phyloP scores from a whole-genome alignment of 2,888 invertebrate species.

The Drosophila borealis region DNA sequence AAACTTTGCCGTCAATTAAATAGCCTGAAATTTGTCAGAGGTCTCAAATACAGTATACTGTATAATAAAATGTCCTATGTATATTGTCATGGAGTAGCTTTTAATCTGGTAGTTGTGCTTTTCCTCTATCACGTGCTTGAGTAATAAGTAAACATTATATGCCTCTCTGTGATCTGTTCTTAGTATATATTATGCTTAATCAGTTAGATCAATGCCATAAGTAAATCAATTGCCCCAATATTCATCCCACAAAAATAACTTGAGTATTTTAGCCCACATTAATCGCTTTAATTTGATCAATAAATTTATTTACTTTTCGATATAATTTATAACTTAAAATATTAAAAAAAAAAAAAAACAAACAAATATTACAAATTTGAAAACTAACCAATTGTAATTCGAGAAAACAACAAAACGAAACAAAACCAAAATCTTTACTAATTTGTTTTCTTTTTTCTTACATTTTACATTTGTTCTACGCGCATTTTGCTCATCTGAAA shows the following conservation, averaged over 20 bases:
- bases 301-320: conserved; percentile 10
- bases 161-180: conserved; percentile 7
- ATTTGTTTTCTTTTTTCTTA: conserved; percentile 71
- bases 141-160: not conserved
- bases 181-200: not conserved
- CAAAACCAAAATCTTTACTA: conserved; percentile 61
- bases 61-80: not conserved
- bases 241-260: not conserved
- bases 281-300: conserved; percentile 30
- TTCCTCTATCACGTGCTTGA: not conserved
- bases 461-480: conserved; percentile 73
- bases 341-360: conserved; percentile 13
- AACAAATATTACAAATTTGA: not conserved
- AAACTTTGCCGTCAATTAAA: too few relatives aligned
- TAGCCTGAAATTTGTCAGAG: too few relatives aligned
- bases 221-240: not conserved
- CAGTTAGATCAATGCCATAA: not conserved
- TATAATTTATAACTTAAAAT: conserved; percentile 21
- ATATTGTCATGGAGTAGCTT: not conserved
- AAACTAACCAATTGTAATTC: conserved; percentile 6
- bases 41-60: too few relatives aligned
- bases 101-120: not conserved
- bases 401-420: not conserved
- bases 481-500: conserved; percentile 74
- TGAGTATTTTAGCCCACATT: conserved; percentile 4